Base-by-base conservation (phyloP, 2,113 vertebrate genomes). In the Opisthocomus hoazin region DNA sequence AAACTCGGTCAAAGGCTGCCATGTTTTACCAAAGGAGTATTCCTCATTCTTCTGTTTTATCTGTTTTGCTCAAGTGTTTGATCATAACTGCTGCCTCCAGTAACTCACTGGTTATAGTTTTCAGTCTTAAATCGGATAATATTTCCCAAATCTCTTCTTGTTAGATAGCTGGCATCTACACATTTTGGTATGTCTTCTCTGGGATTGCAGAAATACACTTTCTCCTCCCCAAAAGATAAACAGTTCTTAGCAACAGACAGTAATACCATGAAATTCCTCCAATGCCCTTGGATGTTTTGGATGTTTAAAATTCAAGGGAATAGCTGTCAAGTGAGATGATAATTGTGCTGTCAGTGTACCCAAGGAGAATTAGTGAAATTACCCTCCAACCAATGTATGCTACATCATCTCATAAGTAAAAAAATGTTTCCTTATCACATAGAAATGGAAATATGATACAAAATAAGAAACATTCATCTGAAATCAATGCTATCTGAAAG, bases 271-370 rank as follows among this genome's bases (percentile, higher is more conserved):
- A 53, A 43, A 43, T 90, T 90, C 57, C 50, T 87, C 65, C 60
- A 65, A 6, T 36, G 46, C 37, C 78, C 86, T 92, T 87, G n/a
- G 71, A 87, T 91, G 61, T 68, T 92, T 60, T 84, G 37, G 36
- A 46, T 92, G 70, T 83, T 96, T 95, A 88, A 96, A 83, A 95
- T 78, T 90, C 88, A 93, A 90, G 58, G 29, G 32, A 97, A 79
- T 39, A 82, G 84, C 73, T 96, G 82, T 94, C 83, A 64, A 96
- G 69, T 53, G 85, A 95, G 80, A 77, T 63, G 75, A 43, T 96
- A 92, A 96, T 93, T 95, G 46, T 63, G 73, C 82, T 95, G 87
- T 87, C 89, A 87, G 69, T 2, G 0, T 37, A 84, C 27, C 11
- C 3, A 73, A 58, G 0, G 9, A 92, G 74, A 94, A 92, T 89